phyloP scores from a whole-genome alignment of 2,113 vertebrate genomes.

The Excalfactoria chinensis region DNA sequence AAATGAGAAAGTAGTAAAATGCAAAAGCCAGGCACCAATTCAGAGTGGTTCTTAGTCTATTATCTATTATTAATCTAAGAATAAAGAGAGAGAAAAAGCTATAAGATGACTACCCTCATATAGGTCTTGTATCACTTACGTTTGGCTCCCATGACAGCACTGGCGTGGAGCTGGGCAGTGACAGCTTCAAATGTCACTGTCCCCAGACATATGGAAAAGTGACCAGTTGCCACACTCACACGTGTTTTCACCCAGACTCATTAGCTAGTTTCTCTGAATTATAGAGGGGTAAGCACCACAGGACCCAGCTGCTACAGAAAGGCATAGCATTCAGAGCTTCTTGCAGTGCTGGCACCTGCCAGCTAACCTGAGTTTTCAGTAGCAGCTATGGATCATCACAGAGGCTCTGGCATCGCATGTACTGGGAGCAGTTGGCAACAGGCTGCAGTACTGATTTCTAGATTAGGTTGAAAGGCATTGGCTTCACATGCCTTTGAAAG shows the following conservation, averaged over 20 bases:
- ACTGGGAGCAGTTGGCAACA: not conserved
- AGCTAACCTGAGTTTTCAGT: not conserved
- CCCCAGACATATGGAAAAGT: not conserved
- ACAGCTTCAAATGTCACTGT: not conserved
- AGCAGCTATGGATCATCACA: not conserved
- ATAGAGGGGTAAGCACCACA: not conserved
- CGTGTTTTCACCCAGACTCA: fast-evolving
- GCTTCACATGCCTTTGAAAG: not conserved
- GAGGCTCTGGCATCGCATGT: not conserved
- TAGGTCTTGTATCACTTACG: not conserved
- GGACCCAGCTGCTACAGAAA: not conserved
- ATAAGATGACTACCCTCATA: not conserved
- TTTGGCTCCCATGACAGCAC: not conserved
- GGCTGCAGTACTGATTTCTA: not conserved
- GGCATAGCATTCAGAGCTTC: not conserved
- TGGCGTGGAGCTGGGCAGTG: not conserved
- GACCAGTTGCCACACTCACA: not conserved
- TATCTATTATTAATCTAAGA: not conserved
- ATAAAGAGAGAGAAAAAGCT: not conserved
- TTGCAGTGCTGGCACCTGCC: not conserved
- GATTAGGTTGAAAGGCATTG: not conserved
- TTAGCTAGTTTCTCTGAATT: not conserved
- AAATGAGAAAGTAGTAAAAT: not conserved
- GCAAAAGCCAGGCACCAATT: not conserved
- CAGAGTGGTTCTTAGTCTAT: not conserved